A percentile compares a stretch with the other conserved stretches of the same genome.
These are phyloP conservation scores for Drosophila eohydei DNA, from an alignment of 2,888 invertebrate species.

Conservation along the genomic window DNA sequence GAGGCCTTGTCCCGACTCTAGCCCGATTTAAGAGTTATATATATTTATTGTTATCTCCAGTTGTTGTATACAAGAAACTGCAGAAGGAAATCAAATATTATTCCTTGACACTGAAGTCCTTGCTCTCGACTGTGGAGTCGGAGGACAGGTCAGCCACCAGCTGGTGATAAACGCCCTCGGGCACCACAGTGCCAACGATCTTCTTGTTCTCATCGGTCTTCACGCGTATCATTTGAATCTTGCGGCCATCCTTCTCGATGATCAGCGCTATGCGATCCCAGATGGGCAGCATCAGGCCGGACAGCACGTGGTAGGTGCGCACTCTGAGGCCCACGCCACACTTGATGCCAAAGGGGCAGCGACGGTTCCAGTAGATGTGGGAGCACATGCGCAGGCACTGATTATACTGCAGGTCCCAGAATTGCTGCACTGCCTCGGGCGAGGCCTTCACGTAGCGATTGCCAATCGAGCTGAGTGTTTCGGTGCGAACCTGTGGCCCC, in stretches of 20 bases:
- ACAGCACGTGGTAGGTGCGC: conserved; percentile 96
- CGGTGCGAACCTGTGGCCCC: conserved; percentile 93
- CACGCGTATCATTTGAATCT: conserved; percentile 98
- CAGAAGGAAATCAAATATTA: background rate
- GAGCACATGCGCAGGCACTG: conserved; percentile 93
- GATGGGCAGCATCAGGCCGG: conserved; percentile 97
- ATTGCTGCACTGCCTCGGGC: conserved; percentile 91
- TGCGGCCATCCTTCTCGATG: conserved; percentile 91
- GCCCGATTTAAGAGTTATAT: no score
- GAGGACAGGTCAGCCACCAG: conserved; percentile 90
- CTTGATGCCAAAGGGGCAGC: conserved; percentile 91
- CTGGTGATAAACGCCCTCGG: conserved; percentile 93
- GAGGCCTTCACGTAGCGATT: conserved; percentile 94
- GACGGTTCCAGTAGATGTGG: conserved; percentile 96
- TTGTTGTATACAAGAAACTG: background rate
- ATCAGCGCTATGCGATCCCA: conserved; percentile 98
- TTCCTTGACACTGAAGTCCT: conserved; percentile 12
- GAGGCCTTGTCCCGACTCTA: no score
- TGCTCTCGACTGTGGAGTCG: conserved; percentile 88
- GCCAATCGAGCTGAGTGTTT: conserved; percentile 93
- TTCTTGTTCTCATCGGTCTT: conserved; percentile 93
- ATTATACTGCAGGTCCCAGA: conserved; percentile 96
- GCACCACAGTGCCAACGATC: conserved; percentile 97
- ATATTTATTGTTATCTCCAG: background rate
- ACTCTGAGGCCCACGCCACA: conserved; percentile 97